Base-by-base conservation (phyloP, 1,140 invertebrate genomes). In the Drosophila elegans region DNA sequence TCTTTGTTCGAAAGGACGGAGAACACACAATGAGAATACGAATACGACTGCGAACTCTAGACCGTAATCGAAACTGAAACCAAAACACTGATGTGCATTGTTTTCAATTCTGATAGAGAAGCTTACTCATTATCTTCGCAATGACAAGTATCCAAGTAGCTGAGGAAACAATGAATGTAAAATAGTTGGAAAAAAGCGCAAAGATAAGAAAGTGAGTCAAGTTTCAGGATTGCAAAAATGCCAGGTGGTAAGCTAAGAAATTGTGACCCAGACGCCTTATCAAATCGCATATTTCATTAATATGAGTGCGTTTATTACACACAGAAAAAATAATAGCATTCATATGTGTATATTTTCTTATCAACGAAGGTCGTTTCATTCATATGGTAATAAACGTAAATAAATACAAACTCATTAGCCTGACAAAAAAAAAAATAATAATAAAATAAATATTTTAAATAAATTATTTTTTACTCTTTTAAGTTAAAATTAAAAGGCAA, bases 71-170 rank as follows among this genome's bases (percentile, higher is more conserved):
- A 71, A 71, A 56, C 49, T 41, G 34, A 55, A 68, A 71, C 44
- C 64, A 71, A 69, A 55, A 69, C 64, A 71, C 45, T 48, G 64
- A 49, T 71, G 68, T 27, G 44, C 36, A 71, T 71, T 71, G 64
- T 71, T 71, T 69, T 41, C 67, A 29, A 45, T 48, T 68, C n/a
- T 25, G 36, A 68, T 48, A 57, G 44, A 69, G 48, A 25, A 16
- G 44, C 51, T 71, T 41, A 57, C 64, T 71, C 64, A 71, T 71
- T 71, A 71, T 69, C 64, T 41, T 10, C 27, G 29, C 9, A n/a
- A 46, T 13, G n/a, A 11, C 25, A 42, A 27, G 34, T 29, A 13
- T 32, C 34, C 21, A 36, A n/a, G 27, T n/a, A 69, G 27, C 48
- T 69, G 51, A 9, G 49, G 13, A 38, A 54, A 21, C 66, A 67